Evolutionary conservation across 2,797 vertebrate genomes (phyloP).

Genomic region (Thunnus albacares): DNA sequence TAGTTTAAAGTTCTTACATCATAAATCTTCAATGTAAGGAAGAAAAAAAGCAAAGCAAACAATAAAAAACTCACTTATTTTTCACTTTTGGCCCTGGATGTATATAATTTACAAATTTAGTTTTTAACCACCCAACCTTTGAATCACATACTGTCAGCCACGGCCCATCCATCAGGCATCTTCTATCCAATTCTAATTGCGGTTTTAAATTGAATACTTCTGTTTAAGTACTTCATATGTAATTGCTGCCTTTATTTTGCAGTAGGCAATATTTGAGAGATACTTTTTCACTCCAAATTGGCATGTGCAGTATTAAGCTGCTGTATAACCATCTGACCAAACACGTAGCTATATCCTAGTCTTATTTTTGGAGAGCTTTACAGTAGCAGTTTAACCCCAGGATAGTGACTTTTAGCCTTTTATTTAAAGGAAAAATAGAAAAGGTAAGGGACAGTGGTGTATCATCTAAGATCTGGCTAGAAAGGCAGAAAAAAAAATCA

Average conservation of each 20-base stretch:
- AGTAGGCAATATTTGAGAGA: slow-evolving; percentile 42
- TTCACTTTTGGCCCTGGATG: slow-evolving; percentile 92
- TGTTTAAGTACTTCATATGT: slow-evolving; percentile 42
- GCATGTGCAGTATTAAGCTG: slow-evolving; percentile 32
- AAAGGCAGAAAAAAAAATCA: slow-evolving; percentile 49
- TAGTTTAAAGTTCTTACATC: slow-evolving; percentile 82
- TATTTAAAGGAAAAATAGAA: slow-evolving; percentile 41
- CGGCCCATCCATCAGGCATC: slow-evolving; percentile 56
- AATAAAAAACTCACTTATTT: slow-evolving; percentile 89
- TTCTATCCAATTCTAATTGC: slow-evolving; percentile 47
- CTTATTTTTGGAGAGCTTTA: slow-evolving; percentile 40
- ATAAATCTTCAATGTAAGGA: slow-evolving; percentile 85
- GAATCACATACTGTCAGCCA: slow-evolving; percentile 86
- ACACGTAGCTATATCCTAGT: slow-evolving; percentile 21
- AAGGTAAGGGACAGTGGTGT: slow-evolving; percentile 39
- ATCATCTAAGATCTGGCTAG: slow-evolving; percentile 40
- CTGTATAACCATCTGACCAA: slow-evolving; percentile 37
- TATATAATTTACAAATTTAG: slow-evolving; percentile 90
- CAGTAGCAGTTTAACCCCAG: slow-evolving; percentile 41
- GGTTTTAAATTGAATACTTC: slow-evolving; percentile 37
- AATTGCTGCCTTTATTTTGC: slow-evolving; percentile 62
- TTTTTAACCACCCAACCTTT: slow-evolving; percentile 90
- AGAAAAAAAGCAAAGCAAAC: slow-evolving; percentile 81
- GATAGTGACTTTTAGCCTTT: slow-evolving; percentile 40
- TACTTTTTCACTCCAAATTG: slow-evolving; percentile 47